Evolutionary conservation across 2,888 invertebrate genomes (phyloP).

Genomic region (Zonitis immaculata): DNA sequence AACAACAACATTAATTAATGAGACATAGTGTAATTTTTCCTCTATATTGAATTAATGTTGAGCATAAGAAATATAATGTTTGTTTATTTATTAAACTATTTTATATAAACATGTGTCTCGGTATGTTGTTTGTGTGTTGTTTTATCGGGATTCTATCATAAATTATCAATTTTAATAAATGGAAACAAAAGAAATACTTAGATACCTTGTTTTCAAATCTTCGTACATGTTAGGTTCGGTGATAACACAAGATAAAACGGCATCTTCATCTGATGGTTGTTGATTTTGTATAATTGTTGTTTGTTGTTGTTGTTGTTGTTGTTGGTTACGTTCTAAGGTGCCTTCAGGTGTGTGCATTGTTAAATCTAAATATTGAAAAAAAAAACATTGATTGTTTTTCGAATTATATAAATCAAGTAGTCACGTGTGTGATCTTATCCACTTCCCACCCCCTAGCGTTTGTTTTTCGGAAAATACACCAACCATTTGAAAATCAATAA

Average conservation of each 20-base stretch:
- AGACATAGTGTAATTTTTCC: no score
- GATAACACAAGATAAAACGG: constrained; percentile 28
- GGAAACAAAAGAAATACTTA: no score
- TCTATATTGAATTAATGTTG: no score
- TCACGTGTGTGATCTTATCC: background rate
- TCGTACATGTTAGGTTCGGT: background rate
- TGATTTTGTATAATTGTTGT: constrained; percentile 29
- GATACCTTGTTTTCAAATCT: background rate
- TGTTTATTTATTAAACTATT: background rate
- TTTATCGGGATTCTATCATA: no score
- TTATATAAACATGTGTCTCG: background rate
- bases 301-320: background rate
- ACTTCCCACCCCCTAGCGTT: constrained; percentile 1
- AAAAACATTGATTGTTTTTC: no score
- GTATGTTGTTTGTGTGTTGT: background rate
- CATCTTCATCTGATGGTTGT: constrained; percentile 21
- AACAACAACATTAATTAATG: no score
- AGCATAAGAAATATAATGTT: no score
- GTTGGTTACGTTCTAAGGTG: constrained; percentile 37
- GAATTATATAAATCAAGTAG: no score
- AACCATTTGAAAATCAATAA: background rate
- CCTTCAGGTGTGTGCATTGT: constrained; percentile 49
- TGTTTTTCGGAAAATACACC: background rate
- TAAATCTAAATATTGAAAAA: constrained; percentile 23
- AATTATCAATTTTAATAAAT: no score